Evolutionary conservation across 2,797 vertebrate genomes (phyloP).

Genomic region (Tragopan temminckii): DNA sequence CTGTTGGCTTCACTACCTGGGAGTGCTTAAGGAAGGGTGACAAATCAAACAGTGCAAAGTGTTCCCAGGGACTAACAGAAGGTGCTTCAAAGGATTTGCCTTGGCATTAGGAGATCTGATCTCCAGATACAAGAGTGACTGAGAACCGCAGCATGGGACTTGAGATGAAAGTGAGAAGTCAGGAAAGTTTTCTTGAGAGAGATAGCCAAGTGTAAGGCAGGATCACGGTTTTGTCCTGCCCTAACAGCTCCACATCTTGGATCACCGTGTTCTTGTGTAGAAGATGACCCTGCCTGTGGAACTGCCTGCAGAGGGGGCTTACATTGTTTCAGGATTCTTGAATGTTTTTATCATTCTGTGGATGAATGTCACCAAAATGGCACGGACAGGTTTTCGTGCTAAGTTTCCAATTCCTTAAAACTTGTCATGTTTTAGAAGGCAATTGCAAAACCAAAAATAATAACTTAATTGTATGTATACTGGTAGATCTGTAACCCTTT

Average conservation of each 20-base stretch:
- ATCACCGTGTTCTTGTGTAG: neutral
- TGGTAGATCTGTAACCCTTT: neutral
- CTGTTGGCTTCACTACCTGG: neutral
- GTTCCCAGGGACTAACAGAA: neutral
- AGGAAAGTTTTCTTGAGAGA: neutral
- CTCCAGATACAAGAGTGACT: neutral
- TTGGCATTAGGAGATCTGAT: neutral
- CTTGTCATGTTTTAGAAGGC: neutral
- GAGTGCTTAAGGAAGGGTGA: neutral
- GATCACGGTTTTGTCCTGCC: neutral
- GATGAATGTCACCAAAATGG: neutral
- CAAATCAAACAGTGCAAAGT: neutral
- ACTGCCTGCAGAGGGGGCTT: neutral
- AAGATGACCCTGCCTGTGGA: neutral
- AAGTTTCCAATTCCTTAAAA: conserved; percentile 1
- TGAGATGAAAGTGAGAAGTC: neutral
- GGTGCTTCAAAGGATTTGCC: neutral
- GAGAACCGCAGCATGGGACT: neutral
- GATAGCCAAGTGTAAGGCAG: neutral
- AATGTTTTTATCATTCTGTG: neutral
- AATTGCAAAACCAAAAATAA: neutral
- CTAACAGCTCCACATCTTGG: neutral
- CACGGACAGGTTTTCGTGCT: neutral
- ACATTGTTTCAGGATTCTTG: neutral
- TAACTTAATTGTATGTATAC: neutral